Conservation (phyloP, 2,797 vertebrate species). For the Macroramphosus scolopax region DNA sequence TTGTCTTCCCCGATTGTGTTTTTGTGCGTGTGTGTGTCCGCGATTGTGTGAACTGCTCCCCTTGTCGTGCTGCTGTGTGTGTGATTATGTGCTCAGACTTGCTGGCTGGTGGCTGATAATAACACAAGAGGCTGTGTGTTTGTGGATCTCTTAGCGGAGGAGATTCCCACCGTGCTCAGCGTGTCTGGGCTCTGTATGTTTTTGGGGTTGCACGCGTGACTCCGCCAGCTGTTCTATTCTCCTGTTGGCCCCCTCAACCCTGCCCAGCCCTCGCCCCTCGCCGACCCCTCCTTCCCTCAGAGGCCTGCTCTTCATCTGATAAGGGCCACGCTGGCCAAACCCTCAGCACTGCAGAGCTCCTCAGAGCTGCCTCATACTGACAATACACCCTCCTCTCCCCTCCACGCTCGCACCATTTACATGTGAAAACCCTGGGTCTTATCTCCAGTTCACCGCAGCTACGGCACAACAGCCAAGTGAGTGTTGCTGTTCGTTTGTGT, state of each 20-base stretch:
- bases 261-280: constrained; percentile 46
- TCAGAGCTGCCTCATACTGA: constrained; percentile 61
- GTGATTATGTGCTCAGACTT: constrained; percentile 73
- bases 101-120: constrained; percentile 76
- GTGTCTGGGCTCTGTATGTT: constrained; percentile 78
- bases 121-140: constrained; percentile 73
- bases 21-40: constrained; percentile 27
- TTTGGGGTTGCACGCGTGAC: constrained; percentile 78
- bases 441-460: constrained; percentile 74
- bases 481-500: constrained; percentile 23
- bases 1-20: constrained; percentile 35
- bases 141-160: constrained; percentile 69
- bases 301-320: constrained; percentile 82
- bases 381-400: constrained; percentile 68
- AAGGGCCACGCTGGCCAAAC: constrained; percentile 67
- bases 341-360: constrained; percentile 63
- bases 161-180: constrained; percentile 80
- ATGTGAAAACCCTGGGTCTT: constrained; percentile 79
- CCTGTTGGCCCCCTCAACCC: constrained; percentile 59
- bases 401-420: constrained; percentile 70
- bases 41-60: constrained; percentile 43
- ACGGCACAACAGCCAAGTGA: constrained; percentile 62
- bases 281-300: constrained; percentile 60
- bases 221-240: constrained; percentile 82
- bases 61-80: constrained; percentile 49